Evolutionary conservation across 2,113 vertebrate genomes (phyloP).

Genomic region (Azemiops feae): DNA sequence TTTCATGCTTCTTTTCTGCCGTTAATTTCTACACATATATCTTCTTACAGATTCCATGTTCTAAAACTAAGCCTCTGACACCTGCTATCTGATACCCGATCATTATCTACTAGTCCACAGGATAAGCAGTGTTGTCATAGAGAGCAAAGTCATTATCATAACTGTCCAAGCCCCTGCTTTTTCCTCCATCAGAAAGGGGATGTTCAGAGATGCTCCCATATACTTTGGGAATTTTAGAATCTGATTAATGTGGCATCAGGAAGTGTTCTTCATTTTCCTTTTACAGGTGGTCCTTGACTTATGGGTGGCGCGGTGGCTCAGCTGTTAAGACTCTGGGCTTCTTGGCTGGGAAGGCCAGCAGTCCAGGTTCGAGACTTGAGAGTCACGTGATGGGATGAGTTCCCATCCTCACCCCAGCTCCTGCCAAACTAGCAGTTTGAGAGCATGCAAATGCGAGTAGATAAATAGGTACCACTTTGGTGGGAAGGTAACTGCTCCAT

Average conservation of each 20-base stretch:
- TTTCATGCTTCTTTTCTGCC: neutral
- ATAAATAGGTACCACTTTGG: neutral
- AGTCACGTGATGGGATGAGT: neutral
- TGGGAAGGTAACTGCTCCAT: neutral
- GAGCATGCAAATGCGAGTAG: neutral
- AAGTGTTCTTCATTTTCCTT: neutral
- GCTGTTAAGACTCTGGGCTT: neutral
- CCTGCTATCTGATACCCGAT: neutral
- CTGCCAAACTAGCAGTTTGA: neutral
- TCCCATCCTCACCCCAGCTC: neutral
- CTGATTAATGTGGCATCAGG: neutral
- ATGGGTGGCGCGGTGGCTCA: neutral
- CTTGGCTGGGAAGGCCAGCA: neutral
- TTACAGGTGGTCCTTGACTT: neutral
- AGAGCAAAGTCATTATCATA: neutral
- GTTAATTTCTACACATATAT: neutral
- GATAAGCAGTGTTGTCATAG: neutral
- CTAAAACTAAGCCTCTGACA: neutral
- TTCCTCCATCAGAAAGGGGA: neutral
- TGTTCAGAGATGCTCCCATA: neutral
- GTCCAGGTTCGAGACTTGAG: neutral
- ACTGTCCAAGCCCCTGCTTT: neutral
- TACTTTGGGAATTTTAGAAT: neutral
- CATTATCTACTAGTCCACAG: neutral
- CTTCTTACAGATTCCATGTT: neutral